These are phyloP conservation scores for Monarcha castaneiventris DNA, from an alignment of 2,113 vertebrate species.

Conservation along the genomic window DNA sequence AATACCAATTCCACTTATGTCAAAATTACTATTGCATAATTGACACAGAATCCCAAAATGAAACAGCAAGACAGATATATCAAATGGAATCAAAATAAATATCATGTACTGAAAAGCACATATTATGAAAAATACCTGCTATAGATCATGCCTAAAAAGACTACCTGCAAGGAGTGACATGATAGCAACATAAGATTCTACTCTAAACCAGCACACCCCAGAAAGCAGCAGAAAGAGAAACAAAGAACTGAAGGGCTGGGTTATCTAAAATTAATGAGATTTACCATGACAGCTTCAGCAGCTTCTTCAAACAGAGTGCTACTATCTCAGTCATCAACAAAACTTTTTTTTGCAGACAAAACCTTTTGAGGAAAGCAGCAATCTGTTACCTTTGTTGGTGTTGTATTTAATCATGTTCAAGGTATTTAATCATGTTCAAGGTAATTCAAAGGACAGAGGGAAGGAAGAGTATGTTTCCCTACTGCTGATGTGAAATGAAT, in stretches of 20 bases:
- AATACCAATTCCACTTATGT: background rate
- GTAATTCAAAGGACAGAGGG: constrained; percentile 15
- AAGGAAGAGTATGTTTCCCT: background rate
- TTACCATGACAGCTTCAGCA: background rate
- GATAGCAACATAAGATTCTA: background rate
- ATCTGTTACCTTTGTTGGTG: background rate
- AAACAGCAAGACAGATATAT: background rate
- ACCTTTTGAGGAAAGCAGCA: background rate
- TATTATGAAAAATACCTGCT: background rate
- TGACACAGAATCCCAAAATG: background rate
- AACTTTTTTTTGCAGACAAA: background rate
- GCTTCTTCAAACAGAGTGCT: background rate
- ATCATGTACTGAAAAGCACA: background rate
- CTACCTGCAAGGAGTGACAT: background rate
- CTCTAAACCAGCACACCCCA: background rate
- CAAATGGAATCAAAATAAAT: background rate
- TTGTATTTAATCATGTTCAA: background rate
- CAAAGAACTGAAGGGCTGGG: background rate
- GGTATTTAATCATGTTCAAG: constrained; percentile 3
- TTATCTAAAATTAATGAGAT: background rate
- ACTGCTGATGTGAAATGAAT: background rate
- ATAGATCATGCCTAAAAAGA: background rate
- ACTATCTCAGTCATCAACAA: background rate
- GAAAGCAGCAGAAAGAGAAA: background rate
- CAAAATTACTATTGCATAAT: background rate